Conservation (phyloP, 2,113 vertebrate species). For the Plotosus lineatus region DNA sequence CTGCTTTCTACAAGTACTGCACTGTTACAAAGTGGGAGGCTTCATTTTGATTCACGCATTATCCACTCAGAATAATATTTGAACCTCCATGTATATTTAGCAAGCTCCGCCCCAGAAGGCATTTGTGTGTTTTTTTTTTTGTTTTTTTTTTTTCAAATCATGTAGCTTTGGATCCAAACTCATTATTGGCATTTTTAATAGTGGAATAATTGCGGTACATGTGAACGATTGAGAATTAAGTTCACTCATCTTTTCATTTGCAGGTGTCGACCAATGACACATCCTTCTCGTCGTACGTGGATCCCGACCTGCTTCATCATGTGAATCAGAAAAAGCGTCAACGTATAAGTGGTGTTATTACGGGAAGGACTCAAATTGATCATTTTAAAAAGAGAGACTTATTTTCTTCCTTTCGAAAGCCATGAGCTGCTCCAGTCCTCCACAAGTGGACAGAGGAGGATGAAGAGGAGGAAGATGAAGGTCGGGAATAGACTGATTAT, state of each 20-base stretch:
- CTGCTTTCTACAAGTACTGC: no score
- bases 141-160: no score
- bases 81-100: neutral
- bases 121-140: neutral
- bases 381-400: conserved; percentile 12
- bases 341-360: conserved; percentile 72
- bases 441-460: conserved; percentile 79
- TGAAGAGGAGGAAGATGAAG: conserved; percentile 81
- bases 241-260: conserved; percentile 75
- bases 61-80: neutral
- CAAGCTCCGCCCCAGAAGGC: neutral
- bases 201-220: neutral
- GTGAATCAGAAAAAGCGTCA: conserved; percentile 65
- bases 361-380: neutral
- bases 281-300: conserved; percentile 72
- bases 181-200: neutral
- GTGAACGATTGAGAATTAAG: neutral
- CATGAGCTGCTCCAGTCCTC: conserved; percentile 81
- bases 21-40: no score
- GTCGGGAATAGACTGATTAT: conserved; percentile 82
- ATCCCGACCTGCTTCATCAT: conserved; percentile 79
- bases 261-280: conserved; percentile 86
- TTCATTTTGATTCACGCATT: no score
- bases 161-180: neutral
- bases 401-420: conserved; percentile 54